These are phyloP conservation scores for Athrips mouffetella DNA, from an alignment of 2,888 invertebrate genomes.

Conservation along the genomic window DNA sequence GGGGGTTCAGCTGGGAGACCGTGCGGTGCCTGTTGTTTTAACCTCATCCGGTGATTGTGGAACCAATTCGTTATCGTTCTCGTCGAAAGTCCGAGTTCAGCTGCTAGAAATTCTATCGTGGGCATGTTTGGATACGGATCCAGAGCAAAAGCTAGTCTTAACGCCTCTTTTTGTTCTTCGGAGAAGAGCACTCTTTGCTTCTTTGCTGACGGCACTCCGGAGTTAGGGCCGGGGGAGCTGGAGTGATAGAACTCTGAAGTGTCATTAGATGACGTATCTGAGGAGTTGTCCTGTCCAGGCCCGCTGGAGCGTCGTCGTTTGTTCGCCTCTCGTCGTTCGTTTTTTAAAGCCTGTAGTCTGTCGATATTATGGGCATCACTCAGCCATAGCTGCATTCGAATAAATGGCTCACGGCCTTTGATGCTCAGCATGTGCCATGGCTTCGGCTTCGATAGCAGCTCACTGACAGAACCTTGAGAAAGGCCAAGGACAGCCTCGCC, in stretches of 20 bases:
- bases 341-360: slow-evolving; percentile 92
- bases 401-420: slow-evolving; percentile 97
- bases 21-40: slow-evolving; percentile 93
- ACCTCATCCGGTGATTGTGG: slow-evolving; percentile 99
- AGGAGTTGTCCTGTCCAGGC: slow-evolving; percentile 90
- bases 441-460: slow-evolving; percentile 97
- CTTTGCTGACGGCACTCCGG: slow-evolving; percentile 90
- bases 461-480: slow-evolving; percentile 98
- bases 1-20: slow-evolving; percentile 86
- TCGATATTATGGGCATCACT: slow-evolving; percentile 97
- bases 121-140: slow-evolving; percentile 98
- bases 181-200: slow-evolving; percentile 98
- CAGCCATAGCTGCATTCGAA: slow-evolving; percentile 97
- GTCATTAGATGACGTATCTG: slow-evolving; percentile 92
- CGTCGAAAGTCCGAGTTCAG: slow-evolving; percentile 92
- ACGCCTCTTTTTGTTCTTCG: slow-evolving; percentile 98
- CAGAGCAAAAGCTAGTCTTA: slow-evolving; percentile 94
- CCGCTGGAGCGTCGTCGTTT: slow-evolving; percentile 91
- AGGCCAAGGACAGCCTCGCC: slow-evolving; percentile 98
- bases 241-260: slow-evolving; percentile 93
- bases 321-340: slow-evolving; percentile 93
- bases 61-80: slow-evolving; percentile 99
- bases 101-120: slow-evolving; percentile 96
- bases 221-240: slow-evolving; percentile 86
- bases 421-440: slow-evolving; percentile 99